Evolutionary conservation across 2,888 invertebrate genomes (phyloP), one percentile per base, ranked within the genome.

Genomic region (Neocrepidodera transversa): DNA sequence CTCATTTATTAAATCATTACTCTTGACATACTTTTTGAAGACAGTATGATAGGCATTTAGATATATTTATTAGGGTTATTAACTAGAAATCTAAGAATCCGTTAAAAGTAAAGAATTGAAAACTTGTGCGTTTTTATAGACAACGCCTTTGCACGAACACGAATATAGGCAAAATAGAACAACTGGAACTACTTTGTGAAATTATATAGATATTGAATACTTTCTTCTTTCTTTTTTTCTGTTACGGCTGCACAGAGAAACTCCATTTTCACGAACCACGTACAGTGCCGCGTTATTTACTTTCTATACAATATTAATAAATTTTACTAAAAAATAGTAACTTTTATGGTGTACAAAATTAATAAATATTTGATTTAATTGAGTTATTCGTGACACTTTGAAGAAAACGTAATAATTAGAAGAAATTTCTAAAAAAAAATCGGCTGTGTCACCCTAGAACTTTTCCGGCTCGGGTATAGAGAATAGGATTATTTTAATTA

Each of bases 111-210:
- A 42, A 42, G 20, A 32, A 26, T 14, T 26, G 18, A 50, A 40
- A 51, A n/a, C n/a, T 26, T 23, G 20, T 35, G n/a, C 40, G 38
- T 52, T 52, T 52, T 42, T 42, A 42, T 42, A 6, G 32, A 17
- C 42, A 18, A 52, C 52, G 52, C 42, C 42, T 52, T 43, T 28
- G 42, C 28, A 49, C 20, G 20, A 35, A 43, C 52, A 32, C 52
- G 52, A 52, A 51, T 58, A 51, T 52, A 58, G 58, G 38, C 58
- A 58, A 51, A 52, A 57, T 56, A 42, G 30, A 48, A 50, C 49
- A 16, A 30, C 20, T 51, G 49, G 17, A 51, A 50, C 17, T 52
- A 20, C 42, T 40, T 18, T 43, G 51, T 57, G 45, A 57, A 57
- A 57, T 48, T 55, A 55, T 48, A 28, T 14, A 35, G 49, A 18